Percentiles rank a stretch among this genome's conserved stretches.
Conservation (phyloP, 2,797 vertebrate species). For the Fundulus diaphanus region DNA sequence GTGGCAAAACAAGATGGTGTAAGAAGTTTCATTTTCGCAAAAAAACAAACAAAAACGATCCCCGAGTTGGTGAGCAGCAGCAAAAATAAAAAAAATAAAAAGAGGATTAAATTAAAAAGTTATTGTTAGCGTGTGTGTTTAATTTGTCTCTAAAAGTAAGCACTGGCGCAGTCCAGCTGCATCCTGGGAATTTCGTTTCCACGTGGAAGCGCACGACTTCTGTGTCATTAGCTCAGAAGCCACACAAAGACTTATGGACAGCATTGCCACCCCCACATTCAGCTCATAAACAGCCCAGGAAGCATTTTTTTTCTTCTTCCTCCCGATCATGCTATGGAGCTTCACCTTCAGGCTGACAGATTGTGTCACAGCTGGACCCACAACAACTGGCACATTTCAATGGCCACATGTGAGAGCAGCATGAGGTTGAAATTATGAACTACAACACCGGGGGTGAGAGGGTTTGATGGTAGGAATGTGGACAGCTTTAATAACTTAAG, state of each 20-base stretch:
- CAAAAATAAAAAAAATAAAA: too few species aligned
- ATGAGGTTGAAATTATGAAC: slow-evolving; percentile 38
- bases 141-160: slow-evolving; percentile 23
- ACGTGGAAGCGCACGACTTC: slow-evolving; percentile 62
- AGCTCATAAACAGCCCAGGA: slow-evolving; percentile 13
- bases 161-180: slow-evolving; percentile 59
- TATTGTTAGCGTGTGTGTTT: slow-evolving; percentile 6
- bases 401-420: slow-evolving; percentile 32
- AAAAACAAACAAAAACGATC: slow-evolving; percentile 16
- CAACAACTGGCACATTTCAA: slow-evolving; percentile 63
- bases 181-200: slow-evolving; percentile 71
- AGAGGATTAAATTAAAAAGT: too few species aligned
- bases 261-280: neutral
- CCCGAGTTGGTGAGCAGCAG: slow-evolving; percentile 38
- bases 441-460: slow-evolving; percentile 29
- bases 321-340: neutral
- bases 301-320: slow-evolving; percentile 4
- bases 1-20: slow-evolving; percentile 41
- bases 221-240: slow-evolving; percentile 64
- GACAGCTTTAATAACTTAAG: neutral
- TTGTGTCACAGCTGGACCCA: slow-evolving; percentile 49
- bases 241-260: slow-evolving; percentile 30
- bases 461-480: slow-evolving; percentile 3
- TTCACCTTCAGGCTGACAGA: slow-evolving; percentile 10
- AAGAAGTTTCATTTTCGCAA: slow-evolving; percentile 49